phyloP scores from a whole-genome alignment of 1,140 invertebrate species.

The Agrilus planipennis region DNA sequence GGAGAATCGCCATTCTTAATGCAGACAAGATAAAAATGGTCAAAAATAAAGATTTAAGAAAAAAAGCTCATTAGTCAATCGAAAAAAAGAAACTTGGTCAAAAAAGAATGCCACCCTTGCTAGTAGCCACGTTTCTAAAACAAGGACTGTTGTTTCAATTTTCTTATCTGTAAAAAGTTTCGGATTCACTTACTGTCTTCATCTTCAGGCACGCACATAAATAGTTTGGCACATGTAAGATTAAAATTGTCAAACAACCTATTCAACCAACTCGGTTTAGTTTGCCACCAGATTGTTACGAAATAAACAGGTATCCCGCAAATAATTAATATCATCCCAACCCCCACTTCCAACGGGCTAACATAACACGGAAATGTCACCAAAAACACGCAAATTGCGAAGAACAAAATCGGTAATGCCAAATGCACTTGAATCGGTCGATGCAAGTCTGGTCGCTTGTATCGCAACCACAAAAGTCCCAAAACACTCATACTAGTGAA shows the following conservation, averaged over 20 bases:
- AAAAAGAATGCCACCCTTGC: no score
- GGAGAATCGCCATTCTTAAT: no score
- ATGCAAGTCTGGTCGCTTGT: constrained; percentile 59
- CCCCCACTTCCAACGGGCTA: constrained; percentile 65
- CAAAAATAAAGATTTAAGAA: no score
- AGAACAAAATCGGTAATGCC: constrained; percentile 71
- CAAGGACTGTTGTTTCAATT: no score
- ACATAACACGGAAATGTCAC: constrained; percentile 70
- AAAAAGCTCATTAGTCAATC: no score
- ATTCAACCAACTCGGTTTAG: constrained; percentile 56
- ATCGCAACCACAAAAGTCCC: constrained; percentile 77
- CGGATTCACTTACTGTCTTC: no score
- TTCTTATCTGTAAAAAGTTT: no score
- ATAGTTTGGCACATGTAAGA: constrained; percentile 57
- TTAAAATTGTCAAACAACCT: constrained; percentile 49
- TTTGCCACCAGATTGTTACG: constrained; percentile 75
- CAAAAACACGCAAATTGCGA: constrained; percentile 71
- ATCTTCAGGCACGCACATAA: constrained; percentile 58
- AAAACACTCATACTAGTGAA: constrained; percentile 82
- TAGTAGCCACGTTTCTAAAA: no score
- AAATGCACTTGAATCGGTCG: constrained; percentile 74
- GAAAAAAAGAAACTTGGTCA: no score
- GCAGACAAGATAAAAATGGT: no score
- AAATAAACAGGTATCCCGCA: constrained; percentile 88
- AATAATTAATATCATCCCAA: constrained; percentile 71